Conservation (phyloP, 2,888 invertebrate species). For the Caenorhabditis becei region DNA sequence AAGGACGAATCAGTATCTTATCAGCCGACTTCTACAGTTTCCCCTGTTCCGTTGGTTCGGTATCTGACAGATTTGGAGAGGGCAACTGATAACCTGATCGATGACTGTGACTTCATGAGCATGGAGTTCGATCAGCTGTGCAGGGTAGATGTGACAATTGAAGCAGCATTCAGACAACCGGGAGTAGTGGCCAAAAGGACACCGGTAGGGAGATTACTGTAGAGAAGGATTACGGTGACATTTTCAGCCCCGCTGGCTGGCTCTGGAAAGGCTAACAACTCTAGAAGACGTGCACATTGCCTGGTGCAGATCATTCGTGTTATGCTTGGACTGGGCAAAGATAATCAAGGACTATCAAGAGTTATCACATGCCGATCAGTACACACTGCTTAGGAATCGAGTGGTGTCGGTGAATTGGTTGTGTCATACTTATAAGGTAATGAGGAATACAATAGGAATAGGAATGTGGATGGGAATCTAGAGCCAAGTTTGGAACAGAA, state of each 20-base stretch:
- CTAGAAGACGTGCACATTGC: constrained; percentile 77
- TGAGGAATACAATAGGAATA: too few species aligned
- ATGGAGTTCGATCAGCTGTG: constrained; percentile 72
- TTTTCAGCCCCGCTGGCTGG: constrained; percentile 74
- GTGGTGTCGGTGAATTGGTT: constrained; percentile 77
- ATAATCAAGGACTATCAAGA: constrained; percentile 72
- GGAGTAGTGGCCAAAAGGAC: constrained; percentile 75
- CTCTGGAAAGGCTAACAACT: constrained; percentile 69
- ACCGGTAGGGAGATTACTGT: constrained; percentile 51
- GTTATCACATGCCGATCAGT: constrained; percentile 69
- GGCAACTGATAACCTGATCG: constrained; percentile 69
- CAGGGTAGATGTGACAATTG: constrained; percentile 76
- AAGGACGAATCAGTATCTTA: constrained; percentile 19
- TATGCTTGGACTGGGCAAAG: constrained; percentile 74
- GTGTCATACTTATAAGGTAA: constrained; percentile 74
- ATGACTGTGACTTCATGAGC: constrained; percentile 67
- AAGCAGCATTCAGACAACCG: constrained; percentile 71
- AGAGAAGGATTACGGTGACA: too few species aligned
- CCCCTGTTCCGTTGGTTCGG: constrained; percentile 34
- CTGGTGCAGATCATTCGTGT: constrained; percentile 75
- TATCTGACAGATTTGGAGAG: constrained; percentile 59
- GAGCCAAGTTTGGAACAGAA: too few species aligned
- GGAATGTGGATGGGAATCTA: too few species aligned
- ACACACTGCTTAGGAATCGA: constrained; percentile 71
- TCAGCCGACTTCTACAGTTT: constrained; percentile 1